Conservation (phyloP, 2,797 vertebrate species). For the Chaetophractus vellerosus region DNA sequence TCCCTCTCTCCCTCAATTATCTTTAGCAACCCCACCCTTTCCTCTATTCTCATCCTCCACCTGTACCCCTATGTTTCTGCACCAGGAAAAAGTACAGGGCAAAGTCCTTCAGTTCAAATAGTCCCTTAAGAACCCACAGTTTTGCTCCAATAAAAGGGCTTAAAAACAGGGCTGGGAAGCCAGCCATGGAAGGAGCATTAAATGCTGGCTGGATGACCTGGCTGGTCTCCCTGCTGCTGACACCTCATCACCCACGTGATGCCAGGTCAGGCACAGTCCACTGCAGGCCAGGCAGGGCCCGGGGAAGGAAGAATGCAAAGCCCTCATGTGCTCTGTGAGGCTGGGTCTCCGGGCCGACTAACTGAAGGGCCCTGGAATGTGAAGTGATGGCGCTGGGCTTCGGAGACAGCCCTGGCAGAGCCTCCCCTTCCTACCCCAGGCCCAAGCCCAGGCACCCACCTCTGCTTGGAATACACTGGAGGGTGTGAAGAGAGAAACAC, state of each 20-base stretch:
- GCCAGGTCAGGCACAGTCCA: neutral
- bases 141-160: conserved; percentile 37
- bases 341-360: neutral
- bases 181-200: neutral
- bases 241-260: neutral
- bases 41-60: conserved; percentile 17
- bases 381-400: neutral
- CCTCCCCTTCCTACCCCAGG: neutral
- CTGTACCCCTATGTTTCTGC: conserved; percentile 25
- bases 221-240: neutral
- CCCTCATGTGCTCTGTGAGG: neutral
- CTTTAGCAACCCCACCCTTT: conserved; percentile 25
- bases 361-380: neutral
- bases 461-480: neutral
- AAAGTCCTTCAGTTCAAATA: neutral
- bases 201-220: neutral
- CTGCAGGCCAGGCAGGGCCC: neutral
- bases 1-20: neutral
- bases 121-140: neutral
- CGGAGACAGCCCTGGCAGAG: neutral
- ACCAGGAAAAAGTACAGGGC: conserved; percentile 28
- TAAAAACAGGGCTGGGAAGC: neutral
- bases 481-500: neutral
- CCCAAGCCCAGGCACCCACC: neutral
- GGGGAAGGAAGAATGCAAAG: neutral